Evolutionary conservation across 2,888 invertebrate genomes (phyloP), one percentile per base, ranked within the genome.

Genomic region (Ichneumoninae sp.): DNA sequence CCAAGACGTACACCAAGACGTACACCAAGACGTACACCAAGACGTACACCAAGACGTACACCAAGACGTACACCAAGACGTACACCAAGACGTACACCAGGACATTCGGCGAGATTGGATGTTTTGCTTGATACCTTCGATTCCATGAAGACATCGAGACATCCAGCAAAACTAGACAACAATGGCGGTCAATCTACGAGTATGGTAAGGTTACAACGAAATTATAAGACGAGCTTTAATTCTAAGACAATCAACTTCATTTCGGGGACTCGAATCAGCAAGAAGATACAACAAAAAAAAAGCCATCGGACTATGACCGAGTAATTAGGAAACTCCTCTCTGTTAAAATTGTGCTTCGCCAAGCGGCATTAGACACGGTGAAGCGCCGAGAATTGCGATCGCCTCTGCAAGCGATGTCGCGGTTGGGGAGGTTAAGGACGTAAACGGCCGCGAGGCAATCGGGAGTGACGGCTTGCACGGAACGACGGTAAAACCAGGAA

Each of bases 321-420:
- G 86, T 84, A 86, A 87, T 87, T 84, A 84, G 83, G 81, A 84
- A 83, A 81, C 84, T 83, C 65, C 26, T 78, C 69, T 84, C 52
- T 76, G 63, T 74, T 33, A 44, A 50, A 74, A 74, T 47, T 63
- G 74, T 47, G 47, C 63, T 66, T 73, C 19, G 50, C 60, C 54
- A 26, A 54, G 40, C 40, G 40, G 26, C 22, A 44, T 44, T 80
- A 19, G 44, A 26, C 30, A 71, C 71, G 63, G 75, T 33, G 19
- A 19, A 71, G 22, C 47, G 36, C 5, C 33, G 19, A 60, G 44
- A 60, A 71, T 52, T 52, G 66, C 44, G 3, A 47, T 63, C 44
- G 54, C n/a, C 52, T 52, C 36, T 63, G 19, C 22, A 44, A 52
- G 44, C 63, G 60, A 54, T 16, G 33, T 47, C 19, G 65, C 16